A percentile compares a stretch with the other conserved stretches of the same genome.
phyloP scores from a whole-genome alignment of 1,140 invertebrate species.

The Cherax quadricarinatus region DNA sequence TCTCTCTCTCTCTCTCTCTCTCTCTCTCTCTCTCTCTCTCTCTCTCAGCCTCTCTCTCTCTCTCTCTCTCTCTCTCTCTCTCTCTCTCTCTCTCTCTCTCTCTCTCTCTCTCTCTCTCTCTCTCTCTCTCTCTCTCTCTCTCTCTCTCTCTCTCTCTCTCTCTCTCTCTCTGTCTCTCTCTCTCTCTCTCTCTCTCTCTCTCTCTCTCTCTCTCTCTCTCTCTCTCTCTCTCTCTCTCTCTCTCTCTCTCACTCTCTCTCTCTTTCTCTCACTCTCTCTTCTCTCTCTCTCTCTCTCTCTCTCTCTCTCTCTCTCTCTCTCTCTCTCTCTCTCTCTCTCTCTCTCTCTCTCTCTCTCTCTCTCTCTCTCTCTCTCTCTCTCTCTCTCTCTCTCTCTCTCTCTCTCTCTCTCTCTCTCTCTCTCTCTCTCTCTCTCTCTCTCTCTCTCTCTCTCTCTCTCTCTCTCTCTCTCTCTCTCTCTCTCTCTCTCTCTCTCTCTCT shows the following conservation, averaged over 20 bases:
- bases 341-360: conserved; percentile 7
- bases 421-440: background rate
- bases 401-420: conserved; percentile 22
- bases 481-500: too few relatives aligned
- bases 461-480: too few relatives aligned
- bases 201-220: conserved; percentile 37
- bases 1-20: background rate
- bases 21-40: background rate
- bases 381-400: conserved; percentile 26
- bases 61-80: background rate
- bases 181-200: conserved; percentile 16
- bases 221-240: conserved; percentile 42
- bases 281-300: conserved; percentile 12
- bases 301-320: background rate
- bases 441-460: too few relatives aligned
- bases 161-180: background rate
- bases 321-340: conserved; percentile 16
- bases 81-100: conserved; percentile 11
- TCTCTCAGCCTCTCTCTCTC: too few relatives aligned
- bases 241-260: conserved; percentile 40
- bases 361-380: conserved; percentile 9
- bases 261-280: conserved; percentile 36
- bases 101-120: conserved; percentile 14
- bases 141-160: background rate
- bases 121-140: conserved; percentile 11